Percentiles rank a stretch among this genome's conserved stretches.
Evolutionary conservation across 2,113 vertebrate genomes (phyloP).

Genomic region (Myiagra hebetior): DNA sequence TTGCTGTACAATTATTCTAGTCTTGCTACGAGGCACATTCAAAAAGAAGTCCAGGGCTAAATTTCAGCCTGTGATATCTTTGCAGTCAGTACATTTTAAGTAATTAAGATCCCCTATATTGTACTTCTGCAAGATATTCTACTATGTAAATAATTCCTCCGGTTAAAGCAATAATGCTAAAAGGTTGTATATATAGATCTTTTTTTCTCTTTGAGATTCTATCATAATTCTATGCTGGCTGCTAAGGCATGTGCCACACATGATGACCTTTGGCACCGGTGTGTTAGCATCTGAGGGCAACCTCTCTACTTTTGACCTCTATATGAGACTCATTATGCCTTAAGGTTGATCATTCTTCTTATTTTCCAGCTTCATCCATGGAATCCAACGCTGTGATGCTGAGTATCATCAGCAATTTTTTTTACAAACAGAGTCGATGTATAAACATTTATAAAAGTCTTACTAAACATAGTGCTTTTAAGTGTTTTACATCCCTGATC

Average conservation of each 20-base stretch:
- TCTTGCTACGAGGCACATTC: neutral
- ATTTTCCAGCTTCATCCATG: neutral
- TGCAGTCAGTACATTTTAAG: neutral
- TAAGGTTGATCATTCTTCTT: neutral
- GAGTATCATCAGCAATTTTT: neutral
- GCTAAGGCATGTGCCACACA: neutral
- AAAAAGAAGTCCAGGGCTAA: neutral
- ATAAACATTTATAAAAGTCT: neutral
- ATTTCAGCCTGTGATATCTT: neutral
- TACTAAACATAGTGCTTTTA: neutral
- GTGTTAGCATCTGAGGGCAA: neutral
- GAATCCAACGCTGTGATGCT: neutral
- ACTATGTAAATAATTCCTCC: neutral
- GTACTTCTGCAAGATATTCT: neutral
- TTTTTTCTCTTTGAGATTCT: neutral
- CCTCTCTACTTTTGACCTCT: neutral
- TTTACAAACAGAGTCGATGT: neutral
- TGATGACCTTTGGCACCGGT: neutral
- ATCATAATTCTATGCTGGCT: neutral
- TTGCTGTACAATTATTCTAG: neutral
- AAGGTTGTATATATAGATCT: neutral
- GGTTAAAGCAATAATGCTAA: neutral
- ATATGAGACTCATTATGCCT: neutral
- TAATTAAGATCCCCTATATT: neutral
- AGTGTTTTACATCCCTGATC: neutral